Evolutionary conservation across 2,797 vertebrate species (phyloP).

Genomic region (Monodelphis domestica): DNA sequence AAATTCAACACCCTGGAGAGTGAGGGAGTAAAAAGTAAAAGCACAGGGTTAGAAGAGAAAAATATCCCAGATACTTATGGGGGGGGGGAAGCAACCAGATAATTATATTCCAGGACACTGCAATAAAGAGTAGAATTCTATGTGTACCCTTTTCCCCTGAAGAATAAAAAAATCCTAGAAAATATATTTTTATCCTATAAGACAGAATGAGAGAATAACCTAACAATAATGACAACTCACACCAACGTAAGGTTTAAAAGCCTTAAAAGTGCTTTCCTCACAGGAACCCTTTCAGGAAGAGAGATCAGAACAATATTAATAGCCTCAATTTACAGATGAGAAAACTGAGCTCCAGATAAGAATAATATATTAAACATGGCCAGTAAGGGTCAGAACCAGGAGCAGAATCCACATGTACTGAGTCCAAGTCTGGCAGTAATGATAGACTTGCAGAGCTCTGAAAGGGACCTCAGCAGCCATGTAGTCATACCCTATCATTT

Average conservation of each 20-base stretch:
- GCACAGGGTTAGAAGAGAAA: background rate
- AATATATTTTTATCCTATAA: accelerated
- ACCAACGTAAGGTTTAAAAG: background rate
- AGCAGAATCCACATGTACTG: background rate
- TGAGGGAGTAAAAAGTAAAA: background rate
- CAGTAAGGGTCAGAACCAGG: background rate
- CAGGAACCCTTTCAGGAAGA: background rate
- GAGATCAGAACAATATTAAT: background rate
- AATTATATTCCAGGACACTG: background rate
- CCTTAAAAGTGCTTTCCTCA: background rate
- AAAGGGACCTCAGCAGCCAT: background rate
- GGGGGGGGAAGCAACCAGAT: background rate
- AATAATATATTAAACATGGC: background rate
- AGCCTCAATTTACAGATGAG: background rate
- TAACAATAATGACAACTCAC: background rate
- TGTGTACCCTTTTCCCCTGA: background rate
- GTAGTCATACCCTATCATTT: background rate
- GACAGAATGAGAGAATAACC: background rate
- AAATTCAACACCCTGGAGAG: slow-evolving; percentile 6
- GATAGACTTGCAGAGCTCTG: background rate
- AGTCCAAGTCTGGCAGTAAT: background rate
- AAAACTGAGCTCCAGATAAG: background rate
- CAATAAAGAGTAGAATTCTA: background rate
- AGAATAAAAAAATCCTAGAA: background rate
- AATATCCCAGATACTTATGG: background rate